Evolutionary conservation across 1,140 invertebrate genomes (phyloP), one percentile per base, ranked within the genome.

Genomic region (Drosophila lacteicornis): DNA sequence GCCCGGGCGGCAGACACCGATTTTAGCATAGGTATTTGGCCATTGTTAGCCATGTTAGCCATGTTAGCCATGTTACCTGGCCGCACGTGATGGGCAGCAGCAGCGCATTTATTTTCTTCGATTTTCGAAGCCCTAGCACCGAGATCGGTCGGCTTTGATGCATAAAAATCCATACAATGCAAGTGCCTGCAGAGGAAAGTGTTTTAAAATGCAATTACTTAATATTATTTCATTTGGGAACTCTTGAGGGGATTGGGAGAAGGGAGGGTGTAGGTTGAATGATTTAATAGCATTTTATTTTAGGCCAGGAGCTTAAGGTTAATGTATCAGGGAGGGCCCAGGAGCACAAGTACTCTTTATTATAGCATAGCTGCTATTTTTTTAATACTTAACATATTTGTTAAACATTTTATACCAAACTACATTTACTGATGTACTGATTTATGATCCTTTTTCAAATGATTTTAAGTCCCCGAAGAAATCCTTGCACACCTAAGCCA

Each of bases 121-220:
- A 90, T 85, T 76, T 90, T 85, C 65, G 85, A 90, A 90, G 66
- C 85, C 86, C 53, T 49, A 81, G 9, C 49, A 88, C 47, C 25
- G 27, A 3, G n/a, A 36, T 38, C 22, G 33, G 61, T 59, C 58
- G 17, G 33, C 51, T 73, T 59, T 47, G 45, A 59, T 36, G 43
- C 45, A 19, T 25, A 17, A 59, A 73, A 73, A 70, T 70, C 67
- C 33, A 70, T 70, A 70, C 22, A 12, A 36, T 30, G 46, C 66
- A 53, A 36, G 63, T 30, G 36, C 38, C 9, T 73, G 60, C 60
- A 25, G 27, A 8, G 9, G 70, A 61, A 75, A 55, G 66, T 62
- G 40, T 65, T 43, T 59, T 22, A 11, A 38, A 25, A 53, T 17
- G 42, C 15, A 38, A 61, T 61, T 53, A 25, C 33, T 33, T 61